These are phyloP conservation scores for Dysmachus trigonus DNA, from an alignment of 2,888 invertebrate species.

Conservation along the genomic window DNA sequence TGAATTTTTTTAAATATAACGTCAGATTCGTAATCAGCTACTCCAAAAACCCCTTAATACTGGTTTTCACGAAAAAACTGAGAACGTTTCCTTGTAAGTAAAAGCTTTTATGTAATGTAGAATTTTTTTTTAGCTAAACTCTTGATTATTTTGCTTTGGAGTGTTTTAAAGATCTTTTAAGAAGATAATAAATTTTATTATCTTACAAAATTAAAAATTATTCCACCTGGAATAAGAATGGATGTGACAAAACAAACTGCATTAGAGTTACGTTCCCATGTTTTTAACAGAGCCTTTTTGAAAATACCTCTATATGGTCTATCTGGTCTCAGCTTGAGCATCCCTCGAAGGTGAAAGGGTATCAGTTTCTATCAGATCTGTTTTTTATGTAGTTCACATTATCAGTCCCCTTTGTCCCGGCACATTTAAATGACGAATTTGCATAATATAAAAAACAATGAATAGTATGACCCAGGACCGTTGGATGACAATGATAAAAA, in stretches of 20 bases:
- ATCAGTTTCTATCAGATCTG: constrained; percentile 47
- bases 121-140: too few species aligned
- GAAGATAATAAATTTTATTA: too few species aligned
- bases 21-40: too few species aligned
- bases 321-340: background rate
- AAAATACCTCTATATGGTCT: background rate
- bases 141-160: too few species aligned
- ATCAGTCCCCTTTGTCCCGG: constrained; percentile 24
- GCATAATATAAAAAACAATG: constrained; percentile 48
- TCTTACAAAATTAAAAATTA: too few species aligned
- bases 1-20: too few species aligned
- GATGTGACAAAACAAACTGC: too few species aligned
- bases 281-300: background rate
- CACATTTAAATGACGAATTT: constrained; percentile 46
- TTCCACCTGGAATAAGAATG: background rate
- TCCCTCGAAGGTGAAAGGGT: constrained; percentile 29
- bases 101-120: too few species aligned
- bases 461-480: constrained; percentile 9
- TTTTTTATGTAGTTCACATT: constrained; percentile 42
- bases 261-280: background rate
- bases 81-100: too few species aligned
- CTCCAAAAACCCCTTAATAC: too few species aligned
- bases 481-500: constrained; percentile 22
- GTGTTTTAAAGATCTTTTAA: too few species aligned
- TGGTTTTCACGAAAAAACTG: too few species aligned